Evolutionary conservation across 2,888 invertebrate species (phyloP), one percentile per base, ranked within the genome.

Genomic region (Hypercompe scribonia): DNA sequence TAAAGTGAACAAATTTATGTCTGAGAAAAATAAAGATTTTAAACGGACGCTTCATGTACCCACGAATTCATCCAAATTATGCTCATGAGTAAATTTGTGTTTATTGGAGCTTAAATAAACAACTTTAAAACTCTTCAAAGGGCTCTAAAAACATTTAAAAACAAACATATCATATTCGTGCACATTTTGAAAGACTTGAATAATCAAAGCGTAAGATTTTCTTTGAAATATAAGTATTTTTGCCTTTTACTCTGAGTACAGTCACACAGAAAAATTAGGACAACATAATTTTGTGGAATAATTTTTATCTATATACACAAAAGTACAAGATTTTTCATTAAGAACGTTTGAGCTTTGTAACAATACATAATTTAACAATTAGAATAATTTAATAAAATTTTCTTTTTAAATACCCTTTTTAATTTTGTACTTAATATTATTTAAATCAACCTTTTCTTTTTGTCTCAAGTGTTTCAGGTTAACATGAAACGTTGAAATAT

Each of bases 141-240:
- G 39, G 34, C n/a, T n/a, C 36, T 54, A n/a, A 69, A 65, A 65
- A 61, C 33, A 72, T 63, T 39, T 39, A 63, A 66, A 75, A 69
- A 69, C 50, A 72, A 31, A 68, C 33, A 46, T 73, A 63, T 42
- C 15, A 50, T 68, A 63, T 66, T 70, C 54, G 63, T 74, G 70
- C 58, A 68, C 50, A 72, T 71, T 70, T 70, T 21, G 31, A 34
- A 50, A 58, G 65, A 50, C 50, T 39, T n/a, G 54, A 77, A 46
- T 71, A 66, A 75, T 78, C 73, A 74, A 81, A 80, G 73, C 13
- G 34, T 65, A 72, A n/a, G 63, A 69, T 71, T 63, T 74, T 61
- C 71, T 80, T 80, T 80, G 78, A 80, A 72, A 69, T 36, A 31
- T 68, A 42, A 68, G 46, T 70, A 5, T 33, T 31, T 42, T 64